Evolutionary conservation across 2,888 invertebrate genomes (phyloP).

Genomic region (Apodemia mormo): DNA sequence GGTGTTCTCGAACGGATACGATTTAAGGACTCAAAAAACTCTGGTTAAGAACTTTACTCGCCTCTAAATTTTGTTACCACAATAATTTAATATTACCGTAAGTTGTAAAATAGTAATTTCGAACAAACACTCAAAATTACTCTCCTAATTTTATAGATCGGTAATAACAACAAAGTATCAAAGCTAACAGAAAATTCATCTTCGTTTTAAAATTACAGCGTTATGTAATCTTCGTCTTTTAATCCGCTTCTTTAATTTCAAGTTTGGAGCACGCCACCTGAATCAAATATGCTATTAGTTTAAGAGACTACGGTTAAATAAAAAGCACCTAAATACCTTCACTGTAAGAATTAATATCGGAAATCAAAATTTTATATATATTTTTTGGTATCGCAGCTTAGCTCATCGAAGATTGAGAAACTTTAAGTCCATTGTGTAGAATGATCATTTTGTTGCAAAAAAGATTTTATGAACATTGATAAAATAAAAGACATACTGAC

Average conservation of each 20-base stretch:
- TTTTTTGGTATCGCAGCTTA: slow-evolving; percentile 1
- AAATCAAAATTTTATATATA: background rate
- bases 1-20: too few species aligned
- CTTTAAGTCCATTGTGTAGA: background rate
- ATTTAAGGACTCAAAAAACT: too few species aligned
- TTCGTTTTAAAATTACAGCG: background rate
- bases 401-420: slow-evolving; percentile 11
- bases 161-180: background rate
- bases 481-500: too few species aligned
- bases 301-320: background rate
- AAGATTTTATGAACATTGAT: background rate
- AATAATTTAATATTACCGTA: too few species aligned
- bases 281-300: slow-evolving; percentile 1
- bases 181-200: background rate
- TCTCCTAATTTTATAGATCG: too few species aligned
- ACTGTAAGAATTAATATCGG: background rate
- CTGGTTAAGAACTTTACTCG: too few species aligned
- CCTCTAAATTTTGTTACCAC: too few species aligned
- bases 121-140: too few species aligned
- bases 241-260: slow-evolving; percentile 10
- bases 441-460: background rate
- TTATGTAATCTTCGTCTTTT: slow-evolving; percentile 14
- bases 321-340: background rate
- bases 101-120: too few species aligned
- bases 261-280: slow-evolving; percentile 10